Percentiles rank a stretch among this genome's conserved stretches.
These are phyloP conservation scores for Myotis pilosus DNA, from an alignment of 2,797 vertebrate genomes.

Conservation along the genomic window DNA sequence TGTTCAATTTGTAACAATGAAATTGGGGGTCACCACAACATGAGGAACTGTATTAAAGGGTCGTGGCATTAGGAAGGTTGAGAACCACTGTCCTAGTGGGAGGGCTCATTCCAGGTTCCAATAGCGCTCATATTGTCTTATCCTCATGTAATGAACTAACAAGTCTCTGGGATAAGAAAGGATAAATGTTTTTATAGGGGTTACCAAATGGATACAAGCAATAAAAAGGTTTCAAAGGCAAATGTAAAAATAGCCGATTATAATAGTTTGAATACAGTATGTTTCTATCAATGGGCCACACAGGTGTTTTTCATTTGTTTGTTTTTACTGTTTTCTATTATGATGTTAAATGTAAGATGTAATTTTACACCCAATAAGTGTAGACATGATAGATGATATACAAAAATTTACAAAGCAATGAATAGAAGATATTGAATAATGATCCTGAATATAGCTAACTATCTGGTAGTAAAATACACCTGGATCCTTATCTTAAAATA, in stretches of 20 bases:
- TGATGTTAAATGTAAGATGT: not conserved
- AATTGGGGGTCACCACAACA: no score
- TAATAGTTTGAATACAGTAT: not conserved
- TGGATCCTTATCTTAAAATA: not conserved
- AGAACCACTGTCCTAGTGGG: no score
- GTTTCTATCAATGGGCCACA: not conserved
- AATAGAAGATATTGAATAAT: not conserved
- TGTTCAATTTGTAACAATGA: no score
- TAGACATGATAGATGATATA: not conserved
- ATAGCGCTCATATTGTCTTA: not conserved
- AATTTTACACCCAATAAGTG: not conserved
- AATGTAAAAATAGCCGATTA: not conserved
- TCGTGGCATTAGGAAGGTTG: no score
- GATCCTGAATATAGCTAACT: not conserved
- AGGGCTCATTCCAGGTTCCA: not conserved
- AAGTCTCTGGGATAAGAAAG: not conserved
- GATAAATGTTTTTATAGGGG: not conserved
- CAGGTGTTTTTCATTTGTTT: not conserved
- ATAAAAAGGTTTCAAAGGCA: not conserved
- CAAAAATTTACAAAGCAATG: not conserved
- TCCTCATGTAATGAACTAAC: not conserved
- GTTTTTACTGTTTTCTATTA: not conserved
- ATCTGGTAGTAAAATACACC: not conserved
- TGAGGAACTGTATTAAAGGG: no score
- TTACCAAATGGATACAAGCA: not conserved